Conservation (phyloP, 2,888 invertebrate species). For the Lissocephala sabroskyi region DNA sequence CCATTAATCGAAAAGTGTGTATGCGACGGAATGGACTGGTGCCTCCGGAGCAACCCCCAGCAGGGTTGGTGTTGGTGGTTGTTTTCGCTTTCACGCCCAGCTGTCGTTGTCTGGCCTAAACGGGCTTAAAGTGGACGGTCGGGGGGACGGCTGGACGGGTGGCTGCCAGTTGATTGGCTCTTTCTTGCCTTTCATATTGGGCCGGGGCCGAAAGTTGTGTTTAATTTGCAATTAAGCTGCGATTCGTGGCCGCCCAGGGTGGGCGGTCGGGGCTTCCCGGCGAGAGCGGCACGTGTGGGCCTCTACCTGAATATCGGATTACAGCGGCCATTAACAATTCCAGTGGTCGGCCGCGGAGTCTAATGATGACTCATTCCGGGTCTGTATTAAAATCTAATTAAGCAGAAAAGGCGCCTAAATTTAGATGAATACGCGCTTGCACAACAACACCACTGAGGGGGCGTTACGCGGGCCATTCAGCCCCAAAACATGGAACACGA, state of each 20-base stretch:
- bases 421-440: too few relatives aligned
- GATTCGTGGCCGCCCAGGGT: constrained; percentile 43
- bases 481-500: not conserved
- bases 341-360: too few relatives aligned
- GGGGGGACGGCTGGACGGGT: not conserved
- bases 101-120: constrained; percentile 27
- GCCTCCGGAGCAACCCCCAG: not conserved
- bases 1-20: constrained; percentile 54
- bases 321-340: too few relatives aligned
- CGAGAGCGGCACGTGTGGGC: constrained; percentile 43
- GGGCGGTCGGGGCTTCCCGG: constrained; percentile 46
- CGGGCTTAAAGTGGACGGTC: constrained; percentile 29
- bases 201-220: too few relatives aligned
- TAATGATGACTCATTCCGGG: constrained; percentile 47
- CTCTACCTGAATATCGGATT: too few relatives aligned
- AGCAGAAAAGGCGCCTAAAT: constrained; percentile 1
- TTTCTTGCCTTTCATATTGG: too few relatives aligned
- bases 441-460: too few relatives aligned
- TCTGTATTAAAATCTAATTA: constrained; percentile 53
- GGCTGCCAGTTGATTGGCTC: not conserved
- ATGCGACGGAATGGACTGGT: not conserved
- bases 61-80: constrained; percentile 34
- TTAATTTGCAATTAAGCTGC: constrained; percentile 45
- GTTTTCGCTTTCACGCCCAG: constrained; percentile 40
- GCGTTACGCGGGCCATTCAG: too few relatives aligned